A percentile compares a stretch with the other conserved stretches of the same genome.
These are phyloP conservation scores for Idaea straminata DNA, from an alignment of 2,888 invertebrate genomes.

Conservation along the genomic window DNA sequence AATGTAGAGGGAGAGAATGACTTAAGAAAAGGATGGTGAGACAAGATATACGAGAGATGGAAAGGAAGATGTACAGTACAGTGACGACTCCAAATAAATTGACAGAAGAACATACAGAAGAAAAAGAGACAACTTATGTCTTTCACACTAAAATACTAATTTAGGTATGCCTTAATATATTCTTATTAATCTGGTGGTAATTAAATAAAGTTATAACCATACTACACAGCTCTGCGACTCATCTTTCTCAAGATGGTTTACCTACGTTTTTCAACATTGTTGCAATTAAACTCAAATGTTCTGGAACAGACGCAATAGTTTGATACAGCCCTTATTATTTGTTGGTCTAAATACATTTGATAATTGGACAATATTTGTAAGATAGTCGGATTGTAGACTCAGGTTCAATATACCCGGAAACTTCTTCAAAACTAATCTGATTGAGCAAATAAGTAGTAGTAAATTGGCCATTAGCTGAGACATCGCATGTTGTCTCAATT, in stretches of 20 bases:
- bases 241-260: not conserved
- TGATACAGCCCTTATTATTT: not conserved
- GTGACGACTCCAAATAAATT: too few relatives aligned
- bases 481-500: not conserved
- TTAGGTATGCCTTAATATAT: not conserved
- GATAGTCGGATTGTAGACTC: too few relatives aligned
- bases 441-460: not conserved
- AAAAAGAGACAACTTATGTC: too few relatives aligned
- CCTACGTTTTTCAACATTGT: not conserved
- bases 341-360: too few relatives aligned
- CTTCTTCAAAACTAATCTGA: not conserved
- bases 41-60: too few relatives aligned
- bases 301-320: not conserved
- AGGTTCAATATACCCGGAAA: not conserved
- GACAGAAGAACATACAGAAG: too few relatives aligned
- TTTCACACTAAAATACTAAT: too few relatives aligned
- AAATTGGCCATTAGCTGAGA: not conserved
- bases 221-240: not conserved
- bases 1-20: too few relatives aligned
- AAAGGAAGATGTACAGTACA: too few relatives aligned
- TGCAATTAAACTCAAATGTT: not conserved
- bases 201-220: not conserved
- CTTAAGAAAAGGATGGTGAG: too few relatives aligned
- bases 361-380: too few relatives aligned
- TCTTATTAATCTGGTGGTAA: not conserved